phyloP scores from a whole-genome alignment of 2,888 invertebrate genomes.

The Falcaria lacertinaria region DNA sequence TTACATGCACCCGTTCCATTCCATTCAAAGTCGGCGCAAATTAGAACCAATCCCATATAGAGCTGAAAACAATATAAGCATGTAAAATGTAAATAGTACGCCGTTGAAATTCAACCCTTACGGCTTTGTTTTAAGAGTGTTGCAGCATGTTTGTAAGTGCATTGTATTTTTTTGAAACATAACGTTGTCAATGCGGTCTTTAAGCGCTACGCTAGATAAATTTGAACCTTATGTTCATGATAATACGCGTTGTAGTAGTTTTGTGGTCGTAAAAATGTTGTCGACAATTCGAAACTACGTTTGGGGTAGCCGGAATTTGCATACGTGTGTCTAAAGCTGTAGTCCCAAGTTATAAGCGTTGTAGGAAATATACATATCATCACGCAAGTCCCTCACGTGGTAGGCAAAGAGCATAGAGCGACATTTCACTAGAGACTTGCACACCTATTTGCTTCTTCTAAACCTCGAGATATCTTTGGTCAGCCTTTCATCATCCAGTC shows the following conservation, averaged over 20 bases:
- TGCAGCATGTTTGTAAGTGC: not conserved
- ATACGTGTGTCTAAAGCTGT: constrained; percentile 41
- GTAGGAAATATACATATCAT: no score
- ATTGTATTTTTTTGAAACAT: not conserved
- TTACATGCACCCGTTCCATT: no score
- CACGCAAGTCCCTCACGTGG: no score
- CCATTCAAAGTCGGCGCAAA: constrained; percentile 13
- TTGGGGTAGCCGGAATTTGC: constrained; percentile 54
- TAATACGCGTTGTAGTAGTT: constrained; percentile 16
- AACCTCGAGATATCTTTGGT: no score
- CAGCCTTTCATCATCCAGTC: no score
- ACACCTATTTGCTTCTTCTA: no score
- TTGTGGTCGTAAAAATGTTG: constrained; percentile 25
- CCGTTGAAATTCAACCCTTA: not conserved
- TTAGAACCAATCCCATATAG: constrained; percentile 17
- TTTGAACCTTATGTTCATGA: constrained; percentile 17
- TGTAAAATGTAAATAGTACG: no score
- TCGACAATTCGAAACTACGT: constrained; percentile 67
- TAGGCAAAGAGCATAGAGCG: no score
- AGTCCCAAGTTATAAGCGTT: constrained; percentile 10
- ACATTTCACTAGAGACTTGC: no score
- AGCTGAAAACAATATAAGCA: no score
- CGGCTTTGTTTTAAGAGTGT: not conserved
- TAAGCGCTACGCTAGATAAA: constrained; percentile 6
- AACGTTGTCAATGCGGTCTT: not conserved